Conservation (phyloP, 2,888 invertebrate species). For the Frankliniella fusca region DNA sequence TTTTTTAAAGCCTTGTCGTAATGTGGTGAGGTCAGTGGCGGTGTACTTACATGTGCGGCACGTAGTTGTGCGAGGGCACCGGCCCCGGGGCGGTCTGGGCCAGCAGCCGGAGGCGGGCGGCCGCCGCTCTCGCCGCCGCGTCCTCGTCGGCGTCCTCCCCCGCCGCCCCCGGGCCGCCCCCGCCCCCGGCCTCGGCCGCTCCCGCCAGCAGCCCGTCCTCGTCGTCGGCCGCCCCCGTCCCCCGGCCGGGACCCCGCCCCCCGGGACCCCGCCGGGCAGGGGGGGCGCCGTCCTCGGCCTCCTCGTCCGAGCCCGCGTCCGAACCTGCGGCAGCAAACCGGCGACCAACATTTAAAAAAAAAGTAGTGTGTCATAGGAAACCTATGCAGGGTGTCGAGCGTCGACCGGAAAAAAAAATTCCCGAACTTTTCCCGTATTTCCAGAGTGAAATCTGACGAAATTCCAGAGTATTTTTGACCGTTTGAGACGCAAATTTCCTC, state of each 20-base stretch:
- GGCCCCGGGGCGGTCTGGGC: neutral
- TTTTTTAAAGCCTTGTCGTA: too few relatives aligned
- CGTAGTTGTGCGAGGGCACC: neutral
- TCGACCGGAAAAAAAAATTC: too few relatives aligned
- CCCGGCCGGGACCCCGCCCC: neutral
- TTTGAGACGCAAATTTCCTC: too few relatives aligned
- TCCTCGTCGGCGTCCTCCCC: neutral
- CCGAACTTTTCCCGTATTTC: too few relatives aligned
- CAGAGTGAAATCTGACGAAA: too few relatives aligned
- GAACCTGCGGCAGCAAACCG: neutral
- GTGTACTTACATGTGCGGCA: neutral
- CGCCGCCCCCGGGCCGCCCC: neutral
- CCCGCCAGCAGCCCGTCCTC: neutral
- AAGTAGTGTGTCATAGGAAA: too few relatives aligned
- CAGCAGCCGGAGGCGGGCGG: neutral
- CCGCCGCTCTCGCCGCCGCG: neutral
- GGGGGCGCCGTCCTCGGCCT: neutral
- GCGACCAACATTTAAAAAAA: too few relatives aligned
- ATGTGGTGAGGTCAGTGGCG: too few relatives aligned
- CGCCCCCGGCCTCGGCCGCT: neutral
- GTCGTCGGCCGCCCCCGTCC: neutral
- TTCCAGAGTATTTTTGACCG: too few relatives aligned
- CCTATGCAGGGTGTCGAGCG: too few relatives aligned
- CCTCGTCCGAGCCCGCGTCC: constrained; percentile 1
- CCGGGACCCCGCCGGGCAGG: neutral